Evolutionary conservation across 2,113 vertebrate species (phyloP), one percentile per base, ranked within the genome.

Genomic region (Leiothrix lutea): DNA sequence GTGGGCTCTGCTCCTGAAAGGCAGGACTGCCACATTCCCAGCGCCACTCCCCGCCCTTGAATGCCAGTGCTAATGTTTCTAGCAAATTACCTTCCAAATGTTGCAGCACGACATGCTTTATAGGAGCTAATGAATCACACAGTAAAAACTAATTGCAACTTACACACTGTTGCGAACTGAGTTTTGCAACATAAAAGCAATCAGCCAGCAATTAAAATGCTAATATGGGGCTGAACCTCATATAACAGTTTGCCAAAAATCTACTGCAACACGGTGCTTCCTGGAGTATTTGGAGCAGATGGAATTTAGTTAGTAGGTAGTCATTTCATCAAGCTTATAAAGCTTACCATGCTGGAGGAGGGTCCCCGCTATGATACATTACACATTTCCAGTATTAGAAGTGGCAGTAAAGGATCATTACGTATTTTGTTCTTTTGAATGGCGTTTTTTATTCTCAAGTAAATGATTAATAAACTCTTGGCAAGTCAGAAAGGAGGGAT

Each of bases 121-220:
- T 73, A 67, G 97, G 69, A 93, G 9, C 82, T 96, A 89, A 97
- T 97, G 97, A 97, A 96, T 97, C 96, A 96, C 97, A 57, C 71
- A 87, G 78, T 95, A 97, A 97, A 97, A 97, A 95, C 92, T 98
- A 97, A 98, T 97, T 97, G 97, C 96, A 96, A 92, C 94, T 95
- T 94, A 89, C 95, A 83, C 53, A 82, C 93, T 95, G 48, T 90
- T 86, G 57, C 69, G 83, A 95, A 65, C 92, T 56, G 96, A 96
- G 90, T 93, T 96, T 78, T 97, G 92, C 91, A 95, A 95, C 92
- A 97, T 96, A 93, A 97, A 97, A 97, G 95, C 96, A 82, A 97
- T 97, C 92, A 96, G 95, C 44, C 94, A 86, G 96, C 96, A 97
- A 97, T 97, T 98, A 98, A 98, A 98, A 98, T 98, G 98, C 96